These are phyloP conservation scores for Pissodes strobi DNA, from an alignment of 1,140 invertebrate genomes.

Conservation along the genomic window DNA sequence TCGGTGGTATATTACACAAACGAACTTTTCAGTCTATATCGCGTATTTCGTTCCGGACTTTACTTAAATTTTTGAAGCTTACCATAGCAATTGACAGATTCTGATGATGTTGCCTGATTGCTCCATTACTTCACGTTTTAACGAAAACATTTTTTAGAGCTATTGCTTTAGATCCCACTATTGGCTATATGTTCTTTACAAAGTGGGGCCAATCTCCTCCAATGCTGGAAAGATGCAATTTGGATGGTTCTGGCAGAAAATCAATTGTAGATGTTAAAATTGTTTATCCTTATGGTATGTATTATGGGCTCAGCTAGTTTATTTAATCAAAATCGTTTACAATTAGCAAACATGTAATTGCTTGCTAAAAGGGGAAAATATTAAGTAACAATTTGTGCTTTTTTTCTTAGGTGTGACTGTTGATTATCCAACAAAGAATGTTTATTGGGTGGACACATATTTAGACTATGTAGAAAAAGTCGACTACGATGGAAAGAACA, in stretches of 20 bases:
- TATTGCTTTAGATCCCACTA: slow-evolving; percentile 79
- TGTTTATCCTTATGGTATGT: slow-evolving; percentile 64
- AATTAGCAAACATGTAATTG: too few species aligned
- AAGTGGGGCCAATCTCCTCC: slow-evolving; percentile 69
- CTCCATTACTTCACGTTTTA: too few species aligned
- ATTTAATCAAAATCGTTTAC: too few species aligned
- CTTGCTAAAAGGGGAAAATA: not conserved
- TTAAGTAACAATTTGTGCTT: not conserved
- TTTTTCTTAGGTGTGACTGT: slow-evolving; percentile 62
- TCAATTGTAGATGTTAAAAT: slow-evolving; percentile 66
- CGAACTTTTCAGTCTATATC: too few species aligned
- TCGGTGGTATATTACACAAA: too few species aligned
- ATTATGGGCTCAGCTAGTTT: not conserved
- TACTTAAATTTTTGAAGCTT: too few species aligned
- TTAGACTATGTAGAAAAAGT: slow-evolving; percentile 74
- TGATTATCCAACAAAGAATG: slow-evolving; percentile 71
- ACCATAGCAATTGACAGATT: too few species aligned
- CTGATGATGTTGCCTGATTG: too few species aligned
- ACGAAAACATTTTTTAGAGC: slow-evolving; percentile 61
- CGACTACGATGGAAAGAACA: slow-evolving; percentile 70
- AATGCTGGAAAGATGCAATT: slow-evolving; percentile 64
- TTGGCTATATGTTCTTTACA: slow-evolving; percentile 79
- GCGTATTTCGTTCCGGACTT: too few species aligned
- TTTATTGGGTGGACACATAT: slow-evolving; percentile 82
- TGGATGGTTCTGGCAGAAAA: slow-evolving; percentile 65